Evolutionary conservation across 92 coral and sea anemone species (phyloP).

Genomic region (Pocillopora meandrina): DNA sequence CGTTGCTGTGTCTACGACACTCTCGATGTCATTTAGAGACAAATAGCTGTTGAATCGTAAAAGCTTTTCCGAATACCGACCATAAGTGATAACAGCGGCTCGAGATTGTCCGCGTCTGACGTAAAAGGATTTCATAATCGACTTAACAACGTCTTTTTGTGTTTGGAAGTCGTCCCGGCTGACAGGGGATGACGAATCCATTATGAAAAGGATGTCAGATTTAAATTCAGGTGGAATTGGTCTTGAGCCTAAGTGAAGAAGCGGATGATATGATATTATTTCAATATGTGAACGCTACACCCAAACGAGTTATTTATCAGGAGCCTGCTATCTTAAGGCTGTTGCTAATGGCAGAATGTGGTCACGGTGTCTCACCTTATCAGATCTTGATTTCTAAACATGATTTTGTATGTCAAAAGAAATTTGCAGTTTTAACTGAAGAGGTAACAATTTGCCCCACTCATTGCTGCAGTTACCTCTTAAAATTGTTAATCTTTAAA

Average conservation of each 20-base stretch:
- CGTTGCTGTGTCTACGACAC: slow-evolving; percentile 41
- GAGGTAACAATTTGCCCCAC: too few relatives aligned
- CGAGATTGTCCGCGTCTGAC: slow-evolving; percentile 52
- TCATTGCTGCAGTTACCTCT: too few relatives aligned
- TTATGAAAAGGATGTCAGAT: slow-evolving; percentile 55
- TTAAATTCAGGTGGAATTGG: slow-evolving; percentile 9
- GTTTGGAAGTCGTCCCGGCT: slow-evolving; percentile 33
- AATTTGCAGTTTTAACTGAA: too few relatives aligned
- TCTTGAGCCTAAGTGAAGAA: background rate
- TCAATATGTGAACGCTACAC: background rate
- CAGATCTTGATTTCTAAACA: too few relatives aligned
- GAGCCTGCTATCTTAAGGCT: too few relatives aligned
- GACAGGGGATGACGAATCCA: slow-evolving; percentile 48
- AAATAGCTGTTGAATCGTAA: slow-evolving; percentile 36
- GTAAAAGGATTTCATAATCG: slow-evolving; percentile 31
- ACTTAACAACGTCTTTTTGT: slow-evolving; percentile 57
- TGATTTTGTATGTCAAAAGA: too few relatives aligned
- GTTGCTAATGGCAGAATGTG: too few relatives aligned
- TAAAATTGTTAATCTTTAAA: too few relatives aligned
- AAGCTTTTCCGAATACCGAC: slow-evolving; percentile 27
- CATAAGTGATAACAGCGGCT: slow-evolving; percentile 55
- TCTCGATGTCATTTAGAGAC: slow-evolving; percentile 40
- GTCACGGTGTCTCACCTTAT: too few relatives aligned
- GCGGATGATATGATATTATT: background rate
- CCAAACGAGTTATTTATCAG: too few relatives aligned